Evolutionary conservation across 1,140 invertebrate species (phyloP).

Genomic region (Drosophila mojavensis): DNA sequence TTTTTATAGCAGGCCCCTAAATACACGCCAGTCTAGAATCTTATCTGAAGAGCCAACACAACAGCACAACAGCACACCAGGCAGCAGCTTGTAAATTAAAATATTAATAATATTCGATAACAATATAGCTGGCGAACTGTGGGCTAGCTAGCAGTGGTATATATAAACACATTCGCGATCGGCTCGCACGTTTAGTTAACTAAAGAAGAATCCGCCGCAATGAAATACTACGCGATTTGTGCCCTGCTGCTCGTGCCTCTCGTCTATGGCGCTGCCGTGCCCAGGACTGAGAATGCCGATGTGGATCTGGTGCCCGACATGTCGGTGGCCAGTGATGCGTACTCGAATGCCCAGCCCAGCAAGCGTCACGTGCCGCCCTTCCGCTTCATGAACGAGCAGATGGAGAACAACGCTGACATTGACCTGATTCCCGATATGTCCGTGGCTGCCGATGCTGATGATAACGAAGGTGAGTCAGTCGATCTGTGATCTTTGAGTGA

Average conservation of each 20-base stretch:
- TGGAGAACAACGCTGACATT: constrained; percentile 4
- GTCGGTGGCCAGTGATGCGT: constrained; percentile 54
- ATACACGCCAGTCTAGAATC: constrained; percentile 8
- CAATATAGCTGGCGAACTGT: background rate
- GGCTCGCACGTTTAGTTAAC: constrained; percentile 31
- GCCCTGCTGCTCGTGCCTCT: constrained; percentile 58
- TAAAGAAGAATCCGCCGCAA: constrained; percentile 24
- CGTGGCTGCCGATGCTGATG: constrained; percentile 43
- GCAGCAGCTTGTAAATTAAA: constrained; percentile 29
- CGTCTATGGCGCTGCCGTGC: constrained; percentile 52
- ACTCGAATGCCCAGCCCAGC: constrained; percentile 29
- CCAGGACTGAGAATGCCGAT: constrained; percentile 8
- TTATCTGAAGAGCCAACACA: constrained; percentile 24
- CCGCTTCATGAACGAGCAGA: constrained; percentile 7
- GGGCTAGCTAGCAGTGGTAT: constrained; percentile 1
- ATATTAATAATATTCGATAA: constrained; percentile 18
- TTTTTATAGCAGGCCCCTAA: constrained; percentile 1
- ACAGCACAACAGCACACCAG: background rate
- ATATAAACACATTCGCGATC: constrained; percentile 38
- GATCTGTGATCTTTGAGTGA: too few species aligned
- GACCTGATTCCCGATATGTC: constrained; percentile 43
- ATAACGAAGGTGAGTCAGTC: constrained; percentile 20
- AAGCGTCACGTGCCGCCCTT: constrained; percentile 11
- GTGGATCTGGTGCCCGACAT: constrained; percentile 42
- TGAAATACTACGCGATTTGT: constrained; percentile 61